These are phyloP conservation scores for Lucinisca nassula DNA, from an alignment of 2,888 invertebrate genomes.

Conservation along the genomic window DNA sequence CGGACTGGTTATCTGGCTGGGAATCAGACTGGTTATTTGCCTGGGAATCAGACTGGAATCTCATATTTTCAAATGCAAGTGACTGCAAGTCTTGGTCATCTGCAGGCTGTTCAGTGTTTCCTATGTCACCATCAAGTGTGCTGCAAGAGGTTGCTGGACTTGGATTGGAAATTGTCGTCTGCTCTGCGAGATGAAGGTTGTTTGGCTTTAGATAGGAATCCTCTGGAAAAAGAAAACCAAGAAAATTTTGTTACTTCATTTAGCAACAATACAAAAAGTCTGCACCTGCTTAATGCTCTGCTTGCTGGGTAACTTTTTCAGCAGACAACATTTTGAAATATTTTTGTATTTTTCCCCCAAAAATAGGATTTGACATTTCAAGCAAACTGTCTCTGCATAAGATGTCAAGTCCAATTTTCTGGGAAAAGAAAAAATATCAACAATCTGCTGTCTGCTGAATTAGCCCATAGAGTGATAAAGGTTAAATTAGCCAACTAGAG, in stretches of 20 bases:
- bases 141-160: not conserved
- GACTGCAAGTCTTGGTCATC: not conserved
- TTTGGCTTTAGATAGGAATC: not conserved
- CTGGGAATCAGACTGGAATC: not conserved
- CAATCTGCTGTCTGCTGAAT: no score
- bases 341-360: no score
- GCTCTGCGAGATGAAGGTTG: not conserved
- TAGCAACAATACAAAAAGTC: no score
- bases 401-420: no score
- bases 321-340: no score
- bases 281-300: no score
- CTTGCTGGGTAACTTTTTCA: no score
- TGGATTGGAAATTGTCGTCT: not conserved
- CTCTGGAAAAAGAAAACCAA: not conserved
- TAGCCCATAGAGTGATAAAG: no score
- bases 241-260: not conserved
- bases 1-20: not conserved
- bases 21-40: not conserved
- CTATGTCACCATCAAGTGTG: not conserved
- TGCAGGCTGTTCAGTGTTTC: not conserved
- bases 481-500: no score
- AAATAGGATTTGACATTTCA: no score
- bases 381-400: no score
- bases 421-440: no score
- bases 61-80: not conserved